phyloP scores from a whole-genome alignment of 2,888 invertebrate genomes.

The Muschampia plurimacula region DNA sequence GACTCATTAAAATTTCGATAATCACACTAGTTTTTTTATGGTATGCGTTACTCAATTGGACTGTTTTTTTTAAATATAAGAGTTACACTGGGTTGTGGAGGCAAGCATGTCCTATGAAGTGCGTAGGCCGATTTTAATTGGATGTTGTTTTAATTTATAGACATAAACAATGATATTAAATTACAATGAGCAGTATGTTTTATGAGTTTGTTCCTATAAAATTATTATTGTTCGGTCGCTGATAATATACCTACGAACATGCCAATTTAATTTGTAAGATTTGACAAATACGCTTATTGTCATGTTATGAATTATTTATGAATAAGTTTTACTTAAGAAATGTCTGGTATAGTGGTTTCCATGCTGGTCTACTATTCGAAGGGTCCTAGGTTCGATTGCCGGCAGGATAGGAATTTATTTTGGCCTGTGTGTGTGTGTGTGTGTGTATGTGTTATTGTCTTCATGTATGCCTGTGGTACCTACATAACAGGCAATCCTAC shows the following conservation, averaged over 20 bases:
- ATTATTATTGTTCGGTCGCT: slow-evolving; percentile 1
- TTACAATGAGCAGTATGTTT: slow-evolving; percentile 36
- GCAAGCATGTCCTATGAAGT: slow-evolving; percentile 36
- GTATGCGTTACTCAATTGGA: slow-evolving; percentile 58
- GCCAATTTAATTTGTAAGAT: slow-evolving; percentile 23
- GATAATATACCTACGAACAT: slow-evolving; percentile 9
- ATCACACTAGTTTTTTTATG: slow-evolving; percentile 61
- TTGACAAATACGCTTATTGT: neutral
- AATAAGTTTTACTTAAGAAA: no score
- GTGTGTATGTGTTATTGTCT: no score
- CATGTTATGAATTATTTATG: neutral
- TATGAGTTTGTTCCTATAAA: slow-evolving; percentile 35
- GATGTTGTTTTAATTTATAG: slow-evolving; percentile 60
- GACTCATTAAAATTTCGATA: slow-evolving; percentile 80
- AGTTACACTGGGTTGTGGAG: slow-evolving; percentile 37
- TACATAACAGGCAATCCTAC: no score
- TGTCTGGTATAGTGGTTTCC: no score
- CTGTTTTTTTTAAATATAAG: slow-evolving; percentile 41
- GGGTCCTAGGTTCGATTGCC: no score
- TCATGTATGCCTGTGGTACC: no score
- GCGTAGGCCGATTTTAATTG: slow-evolving; percentile 74
- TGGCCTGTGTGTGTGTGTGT: no score
- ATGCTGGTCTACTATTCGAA: no score
- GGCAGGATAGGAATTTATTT: no score
- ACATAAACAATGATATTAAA: slow-evolving; percentile 41